Percentiles rank a stretch among this genome's conserved stretches.
Conservation (phyloP, 2,888 invertebrate species). For the Synergus japonicus region DNA sequence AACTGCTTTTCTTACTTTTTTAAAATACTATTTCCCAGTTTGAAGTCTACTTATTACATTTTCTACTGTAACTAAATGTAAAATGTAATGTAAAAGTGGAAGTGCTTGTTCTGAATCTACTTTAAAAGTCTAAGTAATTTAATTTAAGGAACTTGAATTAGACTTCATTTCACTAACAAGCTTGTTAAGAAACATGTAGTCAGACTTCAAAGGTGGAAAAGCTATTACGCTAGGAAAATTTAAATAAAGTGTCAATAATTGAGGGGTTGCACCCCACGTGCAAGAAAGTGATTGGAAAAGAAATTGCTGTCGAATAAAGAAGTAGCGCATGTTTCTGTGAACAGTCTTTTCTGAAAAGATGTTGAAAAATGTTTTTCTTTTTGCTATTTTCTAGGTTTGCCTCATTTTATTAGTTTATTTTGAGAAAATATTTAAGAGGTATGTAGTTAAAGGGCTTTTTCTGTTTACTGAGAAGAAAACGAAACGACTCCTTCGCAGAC, state of each 20-base stretch:
- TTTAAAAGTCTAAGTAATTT: not conserved
- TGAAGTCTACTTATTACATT: not conserved
- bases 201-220: not conserved
- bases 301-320: not conserved
- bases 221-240: not conserved
- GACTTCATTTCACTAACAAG: not conserved
- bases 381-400: not conserved
- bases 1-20: not conserved
- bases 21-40: not conserved
- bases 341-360: not conserved
- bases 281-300: too few species aligned
- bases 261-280: not conserved
- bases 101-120: not conserved
- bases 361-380: not conserved
- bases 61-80: not conserved
- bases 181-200: not conserved
- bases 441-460: not conserved
- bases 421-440: not conserved
- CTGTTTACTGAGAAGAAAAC: constrained; percentile 25
- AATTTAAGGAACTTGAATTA: not conserved
- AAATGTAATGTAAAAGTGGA: not conserved
- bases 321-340: not conserved
- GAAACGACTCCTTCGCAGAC: constrained; percentile 51
- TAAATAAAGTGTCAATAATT: not conserved
- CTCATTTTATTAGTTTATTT: not conserved